Conservation (phyloP, 2,797 vertebrate genomes). For the Crocidura indochinensis region DNA sequence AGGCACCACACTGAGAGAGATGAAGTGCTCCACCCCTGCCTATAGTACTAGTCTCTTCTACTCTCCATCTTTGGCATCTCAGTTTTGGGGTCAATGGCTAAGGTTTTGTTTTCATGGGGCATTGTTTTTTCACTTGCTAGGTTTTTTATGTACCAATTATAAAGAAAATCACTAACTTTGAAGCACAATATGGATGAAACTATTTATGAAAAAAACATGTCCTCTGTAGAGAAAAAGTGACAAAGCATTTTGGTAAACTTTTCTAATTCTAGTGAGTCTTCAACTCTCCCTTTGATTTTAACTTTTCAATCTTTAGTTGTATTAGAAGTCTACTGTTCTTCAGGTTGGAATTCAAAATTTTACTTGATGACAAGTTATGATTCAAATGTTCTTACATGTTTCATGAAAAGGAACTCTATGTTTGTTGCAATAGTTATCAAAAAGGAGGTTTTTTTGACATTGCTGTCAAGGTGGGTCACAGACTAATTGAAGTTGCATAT, state of each 20-base stretch:
- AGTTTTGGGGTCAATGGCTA: no score
- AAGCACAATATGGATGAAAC: not conserved
- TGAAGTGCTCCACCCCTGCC: no score
- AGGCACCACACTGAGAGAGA: no score
- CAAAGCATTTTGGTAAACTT: not conserved
- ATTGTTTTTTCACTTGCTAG: no score
- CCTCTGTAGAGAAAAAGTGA: not conserved
- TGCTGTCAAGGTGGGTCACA: not conserved
- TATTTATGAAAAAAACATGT: not conserved
- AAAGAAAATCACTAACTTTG: not conserved
- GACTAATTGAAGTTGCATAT: not conserved
- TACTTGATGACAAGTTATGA: not conserved
- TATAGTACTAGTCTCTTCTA: no score
- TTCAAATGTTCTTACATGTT: not conserved
- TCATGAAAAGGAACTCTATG: conserved; percentile 26
- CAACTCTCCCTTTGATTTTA: not conserved
- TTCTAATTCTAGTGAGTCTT: not conserved
- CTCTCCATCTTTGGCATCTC: no score
- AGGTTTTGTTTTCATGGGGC: no score
- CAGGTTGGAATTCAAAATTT: not conserved
- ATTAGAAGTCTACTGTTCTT: not conserved
- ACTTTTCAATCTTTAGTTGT: not conserved
- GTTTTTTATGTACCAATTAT: no score
- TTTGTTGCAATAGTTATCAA: conserved; percentile 31
- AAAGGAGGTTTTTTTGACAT: not conserved